A percentile compares a stretch with the other conserved stretches of the same genome.
These are phyloP conservation scores for Heteronetta atricapilla DNA, from an alignment of 2,113 vertebrate species.

Conservation along the genomic window DNA sequence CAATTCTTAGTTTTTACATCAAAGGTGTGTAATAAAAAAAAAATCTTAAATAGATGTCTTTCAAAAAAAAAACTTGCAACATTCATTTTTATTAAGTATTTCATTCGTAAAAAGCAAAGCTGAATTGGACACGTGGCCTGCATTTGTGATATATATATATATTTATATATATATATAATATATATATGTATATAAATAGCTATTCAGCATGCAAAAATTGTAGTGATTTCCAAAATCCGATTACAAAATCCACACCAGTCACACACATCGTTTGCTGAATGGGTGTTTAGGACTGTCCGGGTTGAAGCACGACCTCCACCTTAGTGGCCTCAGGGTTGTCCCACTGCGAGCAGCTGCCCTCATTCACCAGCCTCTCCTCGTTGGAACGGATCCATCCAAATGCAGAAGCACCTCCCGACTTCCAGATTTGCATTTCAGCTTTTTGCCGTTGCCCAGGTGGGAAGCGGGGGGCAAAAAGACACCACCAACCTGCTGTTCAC, in stretches of 20 bases:
- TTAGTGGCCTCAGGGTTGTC: neutral
- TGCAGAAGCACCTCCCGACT: neutral
- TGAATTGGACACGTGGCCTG: conserved; percentile 81
- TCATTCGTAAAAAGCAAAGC: conserved; percentile 80
- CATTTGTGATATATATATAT: conserved; percentile 81
- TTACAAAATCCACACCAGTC: conserved; percentile 45
- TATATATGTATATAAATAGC: conserved; percentile 84
- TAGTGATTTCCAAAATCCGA: conserved; percentile 75
- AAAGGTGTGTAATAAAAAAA: conserved; percentile 71
- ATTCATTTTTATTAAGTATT: conserved; percentile 80
- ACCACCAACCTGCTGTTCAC: fast-evolving
- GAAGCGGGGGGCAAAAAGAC: neutral
- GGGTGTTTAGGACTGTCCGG: neutral
- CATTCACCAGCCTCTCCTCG: neutral
- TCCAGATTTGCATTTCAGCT: neutral
- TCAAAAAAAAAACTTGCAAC: conserved; percentile 64
- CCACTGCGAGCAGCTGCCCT: neutral
- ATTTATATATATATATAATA: conserved; percentile 72
- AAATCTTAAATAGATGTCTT: conserved; percentile 83
- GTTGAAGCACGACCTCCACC: neutral
- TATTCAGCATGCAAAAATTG: conserved; percentile 83
- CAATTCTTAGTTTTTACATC: conserved; percentile 78
- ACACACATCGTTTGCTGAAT: neutral
- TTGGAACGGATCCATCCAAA: neutral
- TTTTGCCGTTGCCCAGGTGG: neutral